Evolutionary conservation across 2,113 vertebrate genomes (phyloP).

Genomic region (Hippolais icterina): DNA sequence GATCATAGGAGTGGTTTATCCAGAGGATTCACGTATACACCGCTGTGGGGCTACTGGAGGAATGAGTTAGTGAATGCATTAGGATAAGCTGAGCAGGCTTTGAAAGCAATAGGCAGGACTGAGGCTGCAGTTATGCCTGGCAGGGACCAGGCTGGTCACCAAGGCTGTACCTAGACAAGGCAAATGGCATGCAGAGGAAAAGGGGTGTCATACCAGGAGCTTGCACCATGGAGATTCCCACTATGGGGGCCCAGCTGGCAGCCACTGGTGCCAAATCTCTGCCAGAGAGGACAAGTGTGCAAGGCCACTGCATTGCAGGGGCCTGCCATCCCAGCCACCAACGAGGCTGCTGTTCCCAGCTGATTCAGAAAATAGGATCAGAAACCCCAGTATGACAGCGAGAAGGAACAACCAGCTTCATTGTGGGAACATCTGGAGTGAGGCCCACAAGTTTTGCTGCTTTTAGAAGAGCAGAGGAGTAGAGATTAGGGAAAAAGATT

Average conservation of each 20-base stretch:
- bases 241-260: accelerated
- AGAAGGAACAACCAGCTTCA: background rate
- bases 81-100: background rate
- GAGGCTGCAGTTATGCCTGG: background rate
- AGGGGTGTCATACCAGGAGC: background rate
- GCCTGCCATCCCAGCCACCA: background rate
- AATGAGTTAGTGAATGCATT: accelerated
- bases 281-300: accelerated
- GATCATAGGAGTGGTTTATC: background rate
- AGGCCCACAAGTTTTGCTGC: background rate
- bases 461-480: background rate
- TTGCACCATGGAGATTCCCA: accelerated
- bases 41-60: background rate
- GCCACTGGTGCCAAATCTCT: background rate
- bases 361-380: background rate
- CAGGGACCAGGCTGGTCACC: background rate
- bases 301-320: background rate
- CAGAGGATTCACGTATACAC: background rate
- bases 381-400: background rate
- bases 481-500: background rate
- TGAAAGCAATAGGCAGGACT: background rate
- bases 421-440: accelerated
- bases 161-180: background rate
- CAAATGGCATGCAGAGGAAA: background rate
- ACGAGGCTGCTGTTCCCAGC: accelerated